Conservation (phyloP, 2,888 invertebrate genomes). For the Phortica okadai region DNA sequence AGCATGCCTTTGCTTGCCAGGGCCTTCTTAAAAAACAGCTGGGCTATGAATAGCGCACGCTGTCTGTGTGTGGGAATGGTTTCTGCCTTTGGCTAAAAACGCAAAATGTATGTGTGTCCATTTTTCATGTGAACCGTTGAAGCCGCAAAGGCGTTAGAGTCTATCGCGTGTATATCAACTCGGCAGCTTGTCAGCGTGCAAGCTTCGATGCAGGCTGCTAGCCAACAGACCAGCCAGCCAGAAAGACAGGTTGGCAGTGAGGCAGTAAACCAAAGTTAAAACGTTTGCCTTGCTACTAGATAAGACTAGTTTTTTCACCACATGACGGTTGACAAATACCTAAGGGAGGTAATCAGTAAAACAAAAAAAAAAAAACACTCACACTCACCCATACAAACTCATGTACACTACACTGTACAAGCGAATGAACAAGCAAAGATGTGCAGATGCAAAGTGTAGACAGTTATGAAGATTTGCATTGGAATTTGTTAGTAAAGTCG, state of each 20-base stretch:
- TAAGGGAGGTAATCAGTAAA: slow-evolving; percentile 44
- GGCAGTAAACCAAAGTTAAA: neutral
- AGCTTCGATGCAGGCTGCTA: neutral
- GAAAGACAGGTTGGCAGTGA: neutral
- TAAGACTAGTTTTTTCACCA: neutral
- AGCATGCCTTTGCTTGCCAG: too few species aligned
- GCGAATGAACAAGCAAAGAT: slow-evolving; percentile 25
- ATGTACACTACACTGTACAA: neutral
- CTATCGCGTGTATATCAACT: slow-evolving; percentile 39
- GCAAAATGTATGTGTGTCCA: slow-evolving; percentile 60
- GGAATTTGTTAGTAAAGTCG: slow-evolving; percentile 20
- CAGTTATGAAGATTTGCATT: slow-evolving; percentile 57
- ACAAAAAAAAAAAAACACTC: slow-evolving; percentile 34
- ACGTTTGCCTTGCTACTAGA: slow-evolving; percentile 9
- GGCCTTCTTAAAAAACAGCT: too few species aligned
- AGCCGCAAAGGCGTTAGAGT: slow-evolving; percentile 20
- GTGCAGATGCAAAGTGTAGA: slow-evolving; percentile 51
- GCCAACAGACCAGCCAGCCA: neutral
- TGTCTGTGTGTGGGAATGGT: too few species aligned
- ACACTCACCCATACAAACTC: slow-evolving; percentile 32
- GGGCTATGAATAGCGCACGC: too few species aligned
- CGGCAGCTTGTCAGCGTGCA: slow-evolving; percentile 18
- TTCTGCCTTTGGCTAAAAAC: slow-evolving; percentile 47
- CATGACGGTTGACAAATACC: slow-evolving; percentile 61
- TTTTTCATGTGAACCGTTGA: slow-evolving; percentile 56